These are phyloP conservation scores for Mormyrops boulengeri DNA, from an alignment of 2,797 vertebrate genomes.

Conservation along the genomic window DNA sequence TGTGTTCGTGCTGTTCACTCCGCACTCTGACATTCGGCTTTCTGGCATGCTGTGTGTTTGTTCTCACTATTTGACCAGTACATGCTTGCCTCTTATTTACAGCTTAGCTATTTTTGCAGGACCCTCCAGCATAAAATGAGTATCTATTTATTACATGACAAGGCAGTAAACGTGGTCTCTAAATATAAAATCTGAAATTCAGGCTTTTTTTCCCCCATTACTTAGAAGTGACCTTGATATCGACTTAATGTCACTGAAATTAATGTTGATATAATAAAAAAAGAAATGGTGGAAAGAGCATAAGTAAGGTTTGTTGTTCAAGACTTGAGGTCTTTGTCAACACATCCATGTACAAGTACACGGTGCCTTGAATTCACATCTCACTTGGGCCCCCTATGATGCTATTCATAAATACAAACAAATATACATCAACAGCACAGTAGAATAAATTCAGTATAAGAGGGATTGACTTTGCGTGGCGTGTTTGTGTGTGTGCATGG, in stretches of 20 bases:
- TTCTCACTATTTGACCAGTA: neutral
- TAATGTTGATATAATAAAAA: neutral
- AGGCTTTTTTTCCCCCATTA: neutral
- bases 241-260: neutral
- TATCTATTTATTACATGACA: neutral
- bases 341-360: neutral
- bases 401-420: neutral
- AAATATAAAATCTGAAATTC: slow-evolving; percentile 11
- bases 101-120: neutral
- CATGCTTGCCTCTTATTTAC: neutral
- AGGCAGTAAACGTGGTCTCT: neutral
- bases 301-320: neutral
- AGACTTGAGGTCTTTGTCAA: neutral
- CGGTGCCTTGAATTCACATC: neutral
- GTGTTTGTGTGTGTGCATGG: neutral
- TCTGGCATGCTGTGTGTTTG: neutral
- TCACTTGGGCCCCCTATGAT: neutral
- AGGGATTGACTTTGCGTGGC: neutral
- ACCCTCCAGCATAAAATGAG: neutral
- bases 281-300: neutral
- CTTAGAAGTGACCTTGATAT: neutral
- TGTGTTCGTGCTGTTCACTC: neutral
- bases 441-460: neutral
- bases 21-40: neutral
- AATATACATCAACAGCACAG: neutral